Evolutionary conservation across 2,113 vertebrate species (phyloP), one percentile per base, ranked within the genome.

Genomic region (Nycticorax nycticorax): DNA sequence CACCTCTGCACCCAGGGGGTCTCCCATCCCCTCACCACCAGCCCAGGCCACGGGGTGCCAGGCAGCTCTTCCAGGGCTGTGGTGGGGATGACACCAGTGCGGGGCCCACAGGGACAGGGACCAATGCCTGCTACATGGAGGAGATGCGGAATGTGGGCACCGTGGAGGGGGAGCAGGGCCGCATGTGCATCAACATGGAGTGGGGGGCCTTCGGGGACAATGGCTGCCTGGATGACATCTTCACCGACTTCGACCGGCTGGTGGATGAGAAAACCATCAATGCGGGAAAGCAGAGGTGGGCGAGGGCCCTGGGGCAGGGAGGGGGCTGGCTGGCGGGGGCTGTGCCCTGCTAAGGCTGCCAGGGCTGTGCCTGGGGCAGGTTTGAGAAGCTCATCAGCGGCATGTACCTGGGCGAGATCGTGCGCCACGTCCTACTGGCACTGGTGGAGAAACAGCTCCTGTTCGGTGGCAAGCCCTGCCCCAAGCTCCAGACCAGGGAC

Each of bases 301-400:
- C 3, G 3, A 81, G 50, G 50, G 41, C 26, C n/a, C 12, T 2
- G 17, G 68, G 27, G 41, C 1, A 8, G 68, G 72, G 19, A 53
- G 10, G 5, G 68, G 23, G 1, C 13, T 3, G 11, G 8, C 21
- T 23, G 28, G 1, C 2, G 35, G 15, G 2, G 4, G 8, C 66
- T 85, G 57, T 62, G 22, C 56, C 80, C 1, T 8, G 28, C 67
- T 89, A 59, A 88, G 7, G 13, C 18, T 16, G 52, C 50, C 32
- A 24, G 32, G 43, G 50, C 48, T 85, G 55, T 89, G 47, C 69
- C 73, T 1, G 3, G 56, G 50, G 20, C 84, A 98, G 98, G 92
- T 98, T 97, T 15, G 98, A 98, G 97, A 98, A 98, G 94, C 98
- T 98, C 88, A 98, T 98, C 95, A 98, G 98, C 0, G 98, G 98